Evolutionary conservation across 1,140 invertebrate genomes (phyloP).

Genomic region (Aphelenchoides avenae): DNA sequence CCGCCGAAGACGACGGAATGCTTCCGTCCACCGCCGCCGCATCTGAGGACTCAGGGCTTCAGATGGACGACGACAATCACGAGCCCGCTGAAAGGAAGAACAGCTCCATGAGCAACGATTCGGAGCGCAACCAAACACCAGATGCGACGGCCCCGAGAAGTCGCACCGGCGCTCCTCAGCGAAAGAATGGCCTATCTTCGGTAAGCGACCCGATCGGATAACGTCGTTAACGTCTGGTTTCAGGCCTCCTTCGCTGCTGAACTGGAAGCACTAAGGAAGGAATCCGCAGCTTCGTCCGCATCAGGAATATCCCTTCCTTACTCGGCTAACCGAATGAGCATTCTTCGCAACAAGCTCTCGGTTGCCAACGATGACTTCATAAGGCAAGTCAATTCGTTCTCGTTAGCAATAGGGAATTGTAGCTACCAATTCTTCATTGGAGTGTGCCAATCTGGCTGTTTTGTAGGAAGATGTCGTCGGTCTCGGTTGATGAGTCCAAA

Average conservation of each 20-base stretch:
- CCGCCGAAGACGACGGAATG: too few species aligned
- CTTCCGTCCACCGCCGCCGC: too few species aligned
- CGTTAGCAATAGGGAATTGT: too few species aligned
- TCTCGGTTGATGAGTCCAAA: slow-evolving; percentile 40
- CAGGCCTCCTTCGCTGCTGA: slow-evolving; percentile 51
- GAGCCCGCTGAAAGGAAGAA: too few species aligned
- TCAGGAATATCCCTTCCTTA: slow-evolving; percentile 16
- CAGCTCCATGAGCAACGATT: too few species aligned
- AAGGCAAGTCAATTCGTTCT: slow-evolving; percentile 11
- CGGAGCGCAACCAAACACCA: too few species aligned
- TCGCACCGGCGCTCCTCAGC: slow-evolving; percentile 5
- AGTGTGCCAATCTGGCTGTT: slow-evolving; percentile 11
- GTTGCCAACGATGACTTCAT: slow-evolving; percentile 41
- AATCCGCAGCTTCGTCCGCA: slow-evolving; percentile 45
- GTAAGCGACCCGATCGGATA: slow-evolving; percentile 11
- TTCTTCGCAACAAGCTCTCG: slow-evolving; percentile 38
- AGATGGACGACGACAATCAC: too few species aligned
- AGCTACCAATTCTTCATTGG: too few species aligned
- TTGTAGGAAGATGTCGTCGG: slow-evolving; percentile 38
- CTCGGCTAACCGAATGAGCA: slow-evolving; percentile 40
- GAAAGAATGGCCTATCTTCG: slow-evolving; percentile 46
- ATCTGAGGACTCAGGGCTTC: too few species aligned
- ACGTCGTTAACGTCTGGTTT: slow-evolving; percentile 12
- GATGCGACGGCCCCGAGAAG: not conserved
- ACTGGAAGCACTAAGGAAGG: slow-evolving; percentile 51